Percentiles rank a stretch among this genome's conserved stretches.
phyloP scores from a whole-genome alignment of 2,888 invertebrate genomes.

The Neoaliturus tenellus region DNA sequence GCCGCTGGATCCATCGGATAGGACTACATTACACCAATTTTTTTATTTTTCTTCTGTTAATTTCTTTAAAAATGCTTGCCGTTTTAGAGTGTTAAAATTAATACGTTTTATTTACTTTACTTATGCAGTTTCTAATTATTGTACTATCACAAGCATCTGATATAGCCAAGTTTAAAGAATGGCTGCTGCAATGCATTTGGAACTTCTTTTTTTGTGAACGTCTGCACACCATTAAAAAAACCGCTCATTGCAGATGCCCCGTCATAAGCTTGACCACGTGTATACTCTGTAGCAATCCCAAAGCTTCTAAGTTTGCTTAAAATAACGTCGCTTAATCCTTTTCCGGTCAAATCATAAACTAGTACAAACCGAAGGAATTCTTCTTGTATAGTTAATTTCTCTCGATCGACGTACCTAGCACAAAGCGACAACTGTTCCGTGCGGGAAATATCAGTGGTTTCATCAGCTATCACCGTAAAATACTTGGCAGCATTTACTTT shows the following conservation, averaged over 20 bases:
- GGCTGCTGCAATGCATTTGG: constrained; percentile 53
- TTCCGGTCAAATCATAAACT: constrained; percentile 29
- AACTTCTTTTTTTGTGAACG: constrained; percentile 48
- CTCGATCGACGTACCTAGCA: not conserved
- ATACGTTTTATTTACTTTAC: constrained; percentile 20
- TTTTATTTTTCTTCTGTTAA: not conserved
- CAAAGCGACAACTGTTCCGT: constrained; percentile 31
- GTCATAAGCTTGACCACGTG: constrained; percentile 24
- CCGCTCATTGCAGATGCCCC: constrained; percentile 31
- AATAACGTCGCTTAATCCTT: not conserved
- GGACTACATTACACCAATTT: constrained; percentile 24
- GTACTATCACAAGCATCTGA: constrained; percentile 22
- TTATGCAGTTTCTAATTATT: constrained; percentile 22
- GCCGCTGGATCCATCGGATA: constrained; percentile 39
- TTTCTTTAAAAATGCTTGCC: constrained; percentile 38
- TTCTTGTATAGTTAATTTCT: not conserved
- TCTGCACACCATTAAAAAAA: constrained; percentile 52
- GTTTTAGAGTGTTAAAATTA: constrained; percentile 32
- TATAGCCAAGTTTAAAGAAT: constrained; percentile 57
- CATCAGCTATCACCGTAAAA: constrained; percentile 35
- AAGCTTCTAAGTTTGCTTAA: constrained; percentile 18
- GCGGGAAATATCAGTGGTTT: not conserved
- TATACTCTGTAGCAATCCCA: not conserved
- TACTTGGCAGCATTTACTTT: constrained; percentile 41
- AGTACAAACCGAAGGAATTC: constrained; percentile 16